Conservation (phyloP, 2,113 vertebrate species). For the Electrona antarctica region DNA sequence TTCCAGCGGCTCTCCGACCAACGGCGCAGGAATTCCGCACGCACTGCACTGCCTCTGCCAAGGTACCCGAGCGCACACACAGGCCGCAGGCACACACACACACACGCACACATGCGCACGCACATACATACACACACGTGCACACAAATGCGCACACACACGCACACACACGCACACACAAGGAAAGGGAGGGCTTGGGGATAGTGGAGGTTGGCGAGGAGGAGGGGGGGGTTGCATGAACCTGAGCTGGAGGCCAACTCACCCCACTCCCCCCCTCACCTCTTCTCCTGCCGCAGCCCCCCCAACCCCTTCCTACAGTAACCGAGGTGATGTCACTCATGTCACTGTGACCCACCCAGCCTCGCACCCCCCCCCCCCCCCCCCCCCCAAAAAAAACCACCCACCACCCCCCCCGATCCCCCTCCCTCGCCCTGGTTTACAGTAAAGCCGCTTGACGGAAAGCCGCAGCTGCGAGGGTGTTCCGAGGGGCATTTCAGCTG, state of each 20-base stretch:
- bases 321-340: slow-evolving; percentile 65
- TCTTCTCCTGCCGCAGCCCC: not conserved
- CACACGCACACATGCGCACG: not conserved
- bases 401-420: slow-evolving; percentile 23
- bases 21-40: slow-evolving; percentile 42
- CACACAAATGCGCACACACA: not conserved
- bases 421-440: slow-evolving; percentile 63
- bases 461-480: slow-evolving; percentile 74
- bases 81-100: slow-evolving; percentile 9
- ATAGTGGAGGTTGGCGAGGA: slow-evolving; percentile 10
- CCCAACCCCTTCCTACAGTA: slow-evolving; percentile 24
- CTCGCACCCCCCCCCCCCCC: slow-evolving; percentile 29
- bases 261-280: slow-evolving; percentile 13
- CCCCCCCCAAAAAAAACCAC: slow-evolving; percentile 38
- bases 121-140: too few relatives aligned
- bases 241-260: slow-evolving; percentile 16
- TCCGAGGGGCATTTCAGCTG: slow-evolving; percentile 75
- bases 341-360: slow-evolving; percentile 60
- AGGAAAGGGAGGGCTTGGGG: slow-evolving; percentile 12
- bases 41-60: slow-evolving; percentile 32
- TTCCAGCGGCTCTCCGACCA: slow-evolving; percentile 66
- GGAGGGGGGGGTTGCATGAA: slow-evolving; percentile 23
- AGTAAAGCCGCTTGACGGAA: slow-evolving; percentile 78
- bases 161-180: not conserved
- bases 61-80: slow-evolving; percentile 1